phyloP scores from a whole-genome alignment of 2,113 vertebrate species.

The Brachyhypopomus gauderio region DNA sequence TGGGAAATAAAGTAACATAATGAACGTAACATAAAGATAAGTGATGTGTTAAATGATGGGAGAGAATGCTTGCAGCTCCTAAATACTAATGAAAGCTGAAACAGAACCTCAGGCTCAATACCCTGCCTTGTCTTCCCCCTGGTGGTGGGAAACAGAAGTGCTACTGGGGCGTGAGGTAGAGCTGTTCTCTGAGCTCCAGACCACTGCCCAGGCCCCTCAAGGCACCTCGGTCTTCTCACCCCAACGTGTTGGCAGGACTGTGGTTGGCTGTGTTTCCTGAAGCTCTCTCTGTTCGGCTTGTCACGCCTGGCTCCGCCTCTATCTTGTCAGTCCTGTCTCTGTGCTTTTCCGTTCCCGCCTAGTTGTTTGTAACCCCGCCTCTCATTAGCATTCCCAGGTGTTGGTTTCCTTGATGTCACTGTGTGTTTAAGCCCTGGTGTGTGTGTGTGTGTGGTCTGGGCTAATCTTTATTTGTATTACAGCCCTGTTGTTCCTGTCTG shows the following conservation, averaged over 20 bases:
- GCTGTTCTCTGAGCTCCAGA: not conserved
- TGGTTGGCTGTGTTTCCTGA: not conserved
- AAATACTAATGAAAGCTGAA: not conserved
- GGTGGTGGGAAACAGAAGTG: slow-evolving; percentile 36
- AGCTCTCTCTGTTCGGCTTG: slow-evolving; percentile 38
- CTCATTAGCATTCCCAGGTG: no score
- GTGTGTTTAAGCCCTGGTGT: no score
- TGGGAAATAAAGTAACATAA: not conserved
- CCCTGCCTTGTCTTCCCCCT: slow-evolving; percentile 17
- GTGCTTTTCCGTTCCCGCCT: no score
- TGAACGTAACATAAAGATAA: not conserved
- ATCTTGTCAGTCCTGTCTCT: no score
- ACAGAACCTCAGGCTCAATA: not conserved
- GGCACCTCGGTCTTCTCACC: not conserved
- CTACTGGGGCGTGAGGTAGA: not conserved
- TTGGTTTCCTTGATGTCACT: no score
- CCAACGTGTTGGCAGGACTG: not conserved
- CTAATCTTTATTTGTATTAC: no score
- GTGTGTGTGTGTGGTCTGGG: no score
- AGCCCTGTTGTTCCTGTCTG: no score
- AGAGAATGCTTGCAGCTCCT: not conserved
- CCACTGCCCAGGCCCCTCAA: not conserved
- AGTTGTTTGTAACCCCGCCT: no score
- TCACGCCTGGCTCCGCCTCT: slow-evolving; percentile 55
- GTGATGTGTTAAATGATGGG: not conserved